Evolutionary conservation across 2,888 invertebrate genomes (phyloP).

Genomic region (Sinohyriopsis cumingii): DNA sequence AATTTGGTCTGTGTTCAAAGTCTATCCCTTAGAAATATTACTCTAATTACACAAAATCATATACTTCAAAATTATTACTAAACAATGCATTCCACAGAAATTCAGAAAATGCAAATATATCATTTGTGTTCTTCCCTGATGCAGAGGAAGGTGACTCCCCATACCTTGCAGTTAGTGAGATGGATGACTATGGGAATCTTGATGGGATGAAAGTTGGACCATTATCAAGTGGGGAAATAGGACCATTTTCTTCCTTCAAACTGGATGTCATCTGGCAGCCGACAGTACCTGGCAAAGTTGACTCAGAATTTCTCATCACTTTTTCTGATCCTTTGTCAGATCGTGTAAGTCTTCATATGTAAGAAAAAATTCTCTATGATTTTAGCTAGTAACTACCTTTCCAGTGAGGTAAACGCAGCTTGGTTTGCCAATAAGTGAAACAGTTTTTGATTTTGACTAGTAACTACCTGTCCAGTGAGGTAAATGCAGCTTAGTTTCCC

Average conservation of each 20-base stretch:
- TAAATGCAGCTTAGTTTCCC: too few species aligned
- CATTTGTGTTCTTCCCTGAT: too few species aligned
- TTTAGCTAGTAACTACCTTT: background rate
- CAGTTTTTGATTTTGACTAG: too few species aligned
- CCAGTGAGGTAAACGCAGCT: background rate
- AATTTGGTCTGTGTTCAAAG: too few species aligned
- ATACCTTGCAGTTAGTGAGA: constrained; percentile 52
- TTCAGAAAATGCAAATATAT: too few species aligned
- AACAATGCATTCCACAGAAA: too few species aligned
- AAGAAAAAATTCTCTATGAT: background rate
- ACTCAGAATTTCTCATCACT: constrained; percentile 65
- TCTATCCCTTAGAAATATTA: too few species aligned
- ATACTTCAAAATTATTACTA: too few species aligned
- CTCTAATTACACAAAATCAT: too few species aligned
- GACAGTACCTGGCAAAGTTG: constrained; percentile 65
- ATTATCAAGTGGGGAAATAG: constrained; percentile 59
- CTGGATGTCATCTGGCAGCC: constrained; percentile 71
- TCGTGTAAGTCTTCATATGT: constrained; percentile 53
- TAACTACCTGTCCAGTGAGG: too few species aligned
- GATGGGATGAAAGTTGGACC: constrained; percentile 66
- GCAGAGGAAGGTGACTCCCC: constrained; percentile 29
- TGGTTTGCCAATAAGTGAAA: too few species aligned
- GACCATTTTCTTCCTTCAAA: constrained; percentile 65
- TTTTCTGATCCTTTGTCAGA: constrained; percentile 67
- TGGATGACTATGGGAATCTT: constrained; percentile 55